phyloP scores from a whole-genome alignment of 2,888 invertebrate species.

The Lasioglossum vierecki region DNA sequence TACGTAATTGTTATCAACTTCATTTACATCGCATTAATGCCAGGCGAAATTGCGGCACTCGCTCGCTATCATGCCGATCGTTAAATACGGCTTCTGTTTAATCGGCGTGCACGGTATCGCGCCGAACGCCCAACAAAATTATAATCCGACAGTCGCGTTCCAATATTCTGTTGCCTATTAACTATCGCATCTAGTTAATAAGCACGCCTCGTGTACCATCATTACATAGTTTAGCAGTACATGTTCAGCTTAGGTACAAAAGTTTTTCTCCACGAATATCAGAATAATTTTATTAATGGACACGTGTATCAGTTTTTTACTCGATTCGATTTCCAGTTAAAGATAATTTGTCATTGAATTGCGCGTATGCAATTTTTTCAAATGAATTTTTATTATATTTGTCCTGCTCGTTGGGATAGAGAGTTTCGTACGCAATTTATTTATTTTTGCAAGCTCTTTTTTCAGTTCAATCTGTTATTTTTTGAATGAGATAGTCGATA shows the following conservation, averaged over 20 bases:
- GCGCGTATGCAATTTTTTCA: background rate
- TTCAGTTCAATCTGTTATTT: background rate
- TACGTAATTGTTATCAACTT: slow-evolving; percentile 67
- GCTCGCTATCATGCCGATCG: slow-evolving; percentile 59
- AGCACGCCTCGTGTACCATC: slow-evolving; percentile 31
- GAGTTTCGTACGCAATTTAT: background rate
- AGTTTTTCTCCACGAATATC: background rate
- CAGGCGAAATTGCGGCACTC: slow-evolving; percentile 59
- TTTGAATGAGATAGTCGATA: background rate
- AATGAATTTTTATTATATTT: background rate
- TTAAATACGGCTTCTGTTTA: slow-evolving; percentile 66
- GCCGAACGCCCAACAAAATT: slow-evolving; percentile 63
- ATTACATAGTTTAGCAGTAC: background rate
- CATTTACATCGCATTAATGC: slow-evolving; percentile 67
- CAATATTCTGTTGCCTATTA: slow-evolving; percentile 65
- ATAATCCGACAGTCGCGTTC: slow-evolving; percentile 57
- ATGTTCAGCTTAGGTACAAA: background rate
- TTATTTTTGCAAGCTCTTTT: background rate
- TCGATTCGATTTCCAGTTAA: background rate
- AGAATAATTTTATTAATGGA: background rate
- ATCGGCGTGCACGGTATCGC: slow-evolving; percentile 65
- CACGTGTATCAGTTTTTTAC: background rate
- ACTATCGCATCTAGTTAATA: slow-evolving; percentile 65
- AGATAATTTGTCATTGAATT: background rate
- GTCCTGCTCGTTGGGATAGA: background rate